Evolutionary conservation across 1,140 invertebrate species (phyloP).

Genomic region (Caligus rogercresseyi): DNA sequence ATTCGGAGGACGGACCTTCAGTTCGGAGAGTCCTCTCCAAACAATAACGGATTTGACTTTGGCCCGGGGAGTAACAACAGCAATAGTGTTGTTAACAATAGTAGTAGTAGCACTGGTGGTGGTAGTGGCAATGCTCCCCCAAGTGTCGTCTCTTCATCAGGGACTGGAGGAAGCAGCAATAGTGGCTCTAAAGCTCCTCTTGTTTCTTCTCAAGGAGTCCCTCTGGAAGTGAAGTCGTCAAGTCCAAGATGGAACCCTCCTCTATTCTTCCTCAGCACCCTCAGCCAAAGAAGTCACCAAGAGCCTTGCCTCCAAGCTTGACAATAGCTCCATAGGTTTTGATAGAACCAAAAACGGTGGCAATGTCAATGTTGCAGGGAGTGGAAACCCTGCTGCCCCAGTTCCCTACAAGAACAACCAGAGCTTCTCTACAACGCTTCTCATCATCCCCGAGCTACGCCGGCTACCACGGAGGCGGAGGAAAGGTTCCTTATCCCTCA

Average conservation of each 20-base stretch:
- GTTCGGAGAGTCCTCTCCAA: not conserved
- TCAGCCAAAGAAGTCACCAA: slow-evolving; percentile 16
- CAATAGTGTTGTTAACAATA: too few species aligned
- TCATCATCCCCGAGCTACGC: too few species aligned
- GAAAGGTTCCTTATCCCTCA: not conserved
- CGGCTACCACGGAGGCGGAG: too few species aligned
- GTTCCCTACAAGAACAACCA: too few species aligned
- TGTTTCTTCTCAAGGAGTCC: too few species aligned
- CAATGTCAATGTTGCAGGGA: too few species aligned
- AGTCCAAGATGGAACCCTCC: not conserved
- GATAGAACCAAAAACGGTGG: not conserved
- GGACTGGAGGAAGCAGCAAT: not conserved
- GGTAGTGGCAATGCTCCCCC: not conserved
- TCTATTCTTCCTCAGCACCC: not conserved
- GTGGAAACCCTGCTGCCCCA: too few species aligned
- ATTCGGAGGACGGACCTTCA: slow-evolving; percentile 67
- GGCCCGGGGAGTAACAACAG: not conserved
- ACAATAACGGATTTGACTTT: slow-evolving; percentile 1
- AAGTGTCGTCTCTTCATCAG: not conserved
- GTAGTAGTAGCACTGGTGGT: not conserved
- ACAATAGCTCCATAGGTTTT: not conserved
- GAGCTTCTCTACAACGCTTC: too few species aligned
- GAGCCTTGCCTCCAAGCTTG: not conserved
- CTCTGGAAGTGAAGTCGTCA: not conserved
- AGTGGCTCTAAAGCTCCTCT: too few species aligned